Base-by-base conservation (phyloP, 2,888 invertebrate genomes). In the Caenorhabditis sp. region DNA sequence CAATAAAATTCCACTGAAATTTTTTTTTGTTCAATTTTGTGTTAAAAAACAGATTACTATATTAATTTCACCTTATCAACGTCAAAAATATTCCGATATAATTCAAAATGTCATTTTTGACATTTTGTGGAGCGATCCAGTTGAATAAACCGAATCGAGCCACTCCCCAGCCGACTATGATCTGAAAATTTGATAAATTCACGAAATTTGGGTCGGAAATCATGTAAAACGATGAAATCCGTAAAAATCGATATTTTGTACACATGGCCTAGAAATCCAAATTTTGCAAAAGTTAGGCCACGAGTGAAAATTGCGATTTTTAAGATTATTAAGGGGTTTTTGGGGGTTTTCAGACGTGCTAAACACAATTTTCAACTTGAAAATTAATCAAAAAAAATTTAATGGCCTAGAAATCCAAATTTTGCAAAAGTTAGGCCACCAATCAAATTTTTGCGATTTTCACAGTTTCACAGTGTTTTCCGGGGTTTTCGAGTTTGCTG, bases 151-250 rank as follows among this genome's bases (percentile, higher is more conserved):
- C 90, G 62, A 90, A 90, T 24, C 89, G 81, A n/a, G 90, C 90
- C 9, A 90, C 89, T 51, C 87, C 85, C 90, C 90, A 90, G 1
- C 90, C 90, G 24, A 90, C 89, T 1, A 88, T 78, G 8, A 90
- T 47, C 47, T 47, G 47, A 47, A 47, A 47, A 47, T 40, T 18
- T 20, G 51, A 24, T 50, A n/a, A 24, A 35, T 69, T 26, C 24
- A 32, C 5, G 9, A 32, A 22, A 26, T 15, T 40, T 32, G 32
- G n/a, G n/a, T n/a, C n/a, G n/a, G n/a, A n/a, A n/a, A n/a, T n/a
- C n/a, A n/a, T n/a, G n/a, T n/a, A n/a, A n/a, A n/a, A n/a, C n/a
- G n/a, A n/a, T n/a, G n/a, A n/a, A n/a, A n/a, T n/a, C n/a, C n/a
- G n/a, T n/a, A n/a, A n/a, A n/a, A n/a, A n/a, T 47, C 18, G 47